phyloP scores from a whole-genome alignment of 2,113 vertebrate species.

The Murina feae region DNA sequence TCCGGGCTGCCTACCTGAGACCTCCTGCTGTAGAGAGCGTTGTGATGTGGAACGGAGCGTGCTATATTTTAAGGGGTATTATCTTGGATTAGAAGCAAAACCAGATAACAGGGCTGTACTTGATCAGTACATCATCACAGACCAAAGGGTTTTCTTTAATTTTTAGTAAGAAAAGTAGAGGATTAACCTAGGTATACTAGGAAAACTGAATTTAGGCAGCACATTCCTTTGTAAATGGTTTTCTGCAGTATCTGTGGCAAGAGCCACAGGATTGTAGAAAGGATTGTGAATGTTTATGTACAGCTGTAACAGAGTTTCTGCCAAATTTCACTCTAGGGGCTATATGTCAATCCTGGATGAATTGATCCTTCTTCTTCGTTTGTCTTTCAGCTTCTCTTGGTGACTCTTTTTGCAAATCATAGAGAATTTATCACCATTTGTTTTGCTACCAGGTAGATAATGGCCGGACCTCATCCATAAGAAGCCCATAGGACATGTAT shows the following conservation, averaged over 20 bases:
- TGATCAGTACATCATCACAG: conserved; percentile 20
- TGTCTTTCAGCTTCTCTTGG: conserved; percentile 4
- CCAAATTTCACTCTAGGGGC: not conserved
- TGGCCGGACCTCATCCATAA: not conserved
- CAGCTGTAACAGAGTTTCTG: not conserved
- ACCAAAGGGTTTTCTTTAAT: conserved; percentile 32
- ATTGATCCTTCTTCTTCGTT: not conserved
- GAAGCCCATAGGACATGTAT: not conserved
- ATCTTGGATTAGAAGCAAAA: conserved; percentile 32
- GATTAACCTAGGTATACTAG: not conserved
- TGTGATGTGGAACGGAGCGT: not conserved
- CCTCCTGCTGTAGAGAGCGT: not conserved
- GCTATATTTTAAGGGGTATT: not conserved
- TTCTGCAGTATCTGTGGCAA: not conserved
- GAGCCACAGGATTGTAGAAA: not conserved
- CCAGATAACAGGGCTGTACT: not conserved
- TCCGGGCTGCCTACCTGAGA: not conserved
- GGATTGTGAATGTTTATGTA: not conserved
- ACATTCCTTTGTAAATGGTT: not conserved
- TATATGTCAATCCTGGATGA: not conserved
- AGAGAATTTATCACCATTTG: not conserved
- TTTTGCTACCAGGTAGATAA: conserved; percentile 9
- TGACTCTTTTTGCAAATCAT: not conserved
- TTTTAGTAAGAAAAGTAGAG: conserved; percentile 45
- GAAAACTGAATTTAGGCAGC: not conserved